These are phyloP conservation scores for Sorex fumeus DNA, from an alignment of 2,113 vertebrate species.

Conservation along the genomic window DNA sequence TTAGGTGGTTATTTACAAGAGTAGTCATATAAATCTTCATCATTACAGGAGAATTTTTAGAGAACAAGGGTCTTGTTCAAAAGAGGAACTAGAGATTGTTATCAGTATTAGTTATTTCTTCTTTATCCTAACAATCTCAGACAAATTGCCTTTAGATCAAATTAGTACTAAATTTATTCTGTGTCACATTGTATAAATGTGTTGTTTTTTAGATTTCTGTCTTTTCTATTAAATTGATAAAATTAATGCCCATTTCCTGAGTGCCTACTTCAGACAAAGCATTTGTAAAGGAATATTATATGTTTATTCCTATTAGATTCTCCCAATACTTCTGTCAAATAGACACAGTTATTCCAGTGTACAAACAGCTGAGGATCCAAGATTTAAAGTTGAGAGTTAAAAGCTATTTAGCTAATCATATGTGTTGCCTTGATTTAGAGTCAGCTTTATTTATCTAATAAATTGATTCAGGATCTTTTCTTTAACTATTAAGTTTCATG, in stretches of 20 bases:
- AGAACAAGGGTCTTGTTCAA: not conserved
- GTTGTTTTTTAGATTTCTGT: slow-evolving; percentile 23
- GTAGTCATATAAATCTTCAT: not conserved
- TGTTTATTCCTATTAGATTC: not conserved
- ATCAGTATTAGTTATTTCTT: not conserved
- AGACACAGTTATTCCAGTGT: not conserved
- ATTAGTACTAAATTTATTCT: slow-evolving; percentile 12
- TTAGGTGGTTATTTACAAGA: not conserved
- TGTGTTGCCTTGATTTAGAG: not conserved
- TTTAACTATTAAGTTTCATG: not conserved
- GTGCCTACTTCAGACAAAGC: not conserved
- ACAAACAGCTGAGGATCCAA: not conserved
- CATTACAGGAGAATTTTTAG: not conserved
- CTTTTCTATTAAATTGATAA: slow-evolving; percentile 30
- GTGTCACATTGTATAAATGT: slow-evolving; percentile 2
- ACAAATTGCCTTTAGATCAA: not conserved
- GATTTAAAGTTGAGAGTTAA: not conserved
- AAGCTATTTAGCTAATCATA: not conserved
- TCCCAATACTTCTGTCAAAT: not conserved
- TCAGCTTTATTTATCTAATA: not conserved
- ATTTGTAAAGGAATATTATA: not conserved
- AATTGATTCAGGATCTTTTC: not conserved
- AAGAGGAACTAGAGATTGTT: not conserved
- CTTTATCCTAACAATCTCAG: not conserved
- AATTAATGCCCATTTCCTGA: not conserved